Conservation (phyloP, 2,113 vertebrate genomes). For the Campylomormyrus numenius region DNA sequence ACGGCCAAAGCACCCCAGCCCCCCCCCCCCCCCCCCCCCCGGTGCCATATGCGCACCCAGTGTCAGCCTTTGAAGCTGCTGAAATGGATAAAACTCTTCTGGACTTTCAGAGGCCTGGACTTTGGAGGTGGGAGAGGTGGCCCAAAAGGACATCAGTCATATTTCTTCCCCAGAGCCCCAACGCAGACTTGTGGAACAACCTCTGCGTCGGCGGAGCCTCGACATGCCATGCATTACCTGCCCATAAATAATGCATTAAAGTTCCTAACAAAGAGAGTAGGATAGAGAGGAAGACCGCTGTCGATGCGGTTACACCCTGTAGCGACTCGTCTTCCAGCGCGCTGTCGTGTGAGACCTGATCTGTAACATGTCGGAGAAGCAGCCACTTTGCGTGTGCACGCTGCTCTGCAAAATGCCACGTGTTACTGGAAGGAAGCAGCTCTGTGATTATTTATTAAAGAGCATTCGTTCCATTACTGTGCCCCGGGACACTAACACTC, state of each 20-base stretch:
- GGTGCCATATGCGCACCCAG: background rate
- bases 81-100: background rate
- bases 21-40: background rate
- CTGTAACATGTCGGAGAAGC: background rate
- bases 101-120: background rate
- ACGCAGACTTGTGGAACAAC: too few relatives aligned
- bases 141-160: background rate
- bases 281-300: background rate
- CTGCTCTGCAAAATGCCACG: background rate
- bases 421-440: background rate
- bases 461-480: background rate
- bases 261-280: background rate
- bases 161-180: background rate
- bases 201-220: background rate
- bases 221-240: background rate
- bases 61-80: background rate
- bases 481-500: background rate
- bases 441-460: constrained; percentile 3
- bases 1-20: background rate
- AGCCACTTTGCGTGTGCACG: background rate
- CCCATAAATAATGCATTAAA: background rate
- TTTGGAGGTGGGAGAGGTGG: background rate
- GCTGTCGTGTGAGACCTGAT: background rate
- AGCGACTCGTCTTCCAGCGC: background rate
- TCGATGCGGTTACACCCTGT: background rate